A percentile compares a stretch with the other conserved stretches of the same genome.
phyloP scores from a whole-genome alignment of 2,113 vertebrate species.

The Holacanthus passer region DNA sequence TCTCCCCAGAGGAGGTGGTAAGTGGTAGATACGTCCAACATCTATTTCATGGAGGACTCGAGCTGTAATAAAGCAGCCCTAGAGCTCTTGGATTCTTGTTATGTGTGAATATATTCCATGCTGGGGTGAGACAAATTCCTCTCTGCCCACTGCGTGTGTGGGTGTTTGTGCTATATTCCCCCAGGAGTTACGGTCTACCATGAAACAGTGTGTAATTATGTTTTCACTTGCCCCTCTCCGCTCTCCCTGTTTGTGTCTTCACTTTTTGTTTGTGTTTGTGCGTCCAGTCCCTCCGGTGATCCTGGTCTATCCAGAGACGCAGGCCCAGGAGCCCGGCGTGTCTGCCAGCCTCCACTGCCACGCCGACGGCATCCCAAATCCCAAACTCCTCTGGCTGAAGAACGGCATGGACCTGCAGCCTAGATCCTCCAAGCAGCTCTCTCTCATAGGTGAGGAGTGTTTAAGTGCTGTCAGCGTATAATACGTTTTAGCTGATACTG shows the following conservation, averaged over 20 bases:
- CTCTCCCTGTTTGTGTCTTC: slow-evolving; percentile 53
- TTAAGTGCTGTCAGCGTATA: slow-evolving; percentile 9
- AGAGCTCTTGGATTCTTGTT: slow-evolving; percentile 70
- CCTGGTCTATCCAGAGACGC: slow-evolving; percentile 94
- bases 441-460: slow-evolving; percentile 88
- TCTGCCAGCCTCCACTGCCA: slow-evolving; percentile 93
- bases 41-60: slow-evolving; percentile 64
- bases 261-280: slow-evolving; percentile 58
- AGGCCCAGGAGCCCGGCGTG: slow-evolving; percentile 95
- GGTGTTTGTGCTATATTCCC: slow-evolving; percentile 56
- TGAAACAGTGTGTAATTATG: slow-evolving; percentile 70
- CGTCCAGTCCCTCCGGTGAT: slow-evolving; percentile 95
- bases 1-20: slow-evolving; percentile 44
- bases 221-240: slow-evolving; percentile 51
- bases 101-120: slow-evolving; percentile 74
- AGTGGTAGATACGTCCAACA: slow-evolving; percentile 48
- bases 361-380: slow-evolving; percentile 94
- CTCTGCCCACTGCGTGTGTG: slow-evolving; percentile 55
- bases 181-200: slow-evolving; percentile 60
- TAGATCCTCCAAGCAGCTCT: slow-evolving; percentile 91
- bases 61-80: slow-evolving; percentile 58
- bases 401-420: slow-evolving; percentile 92
- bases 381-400: slow-evolving; percentile 95
- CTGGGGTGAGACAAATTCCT: slow-evolving; percentile 67
- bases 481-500: background rate